These are phyloP conservation scores for Paedocypris sp. DNA, from an alignment of 2,113 vertebrate species.

Conservation along the genomic window DNA sequence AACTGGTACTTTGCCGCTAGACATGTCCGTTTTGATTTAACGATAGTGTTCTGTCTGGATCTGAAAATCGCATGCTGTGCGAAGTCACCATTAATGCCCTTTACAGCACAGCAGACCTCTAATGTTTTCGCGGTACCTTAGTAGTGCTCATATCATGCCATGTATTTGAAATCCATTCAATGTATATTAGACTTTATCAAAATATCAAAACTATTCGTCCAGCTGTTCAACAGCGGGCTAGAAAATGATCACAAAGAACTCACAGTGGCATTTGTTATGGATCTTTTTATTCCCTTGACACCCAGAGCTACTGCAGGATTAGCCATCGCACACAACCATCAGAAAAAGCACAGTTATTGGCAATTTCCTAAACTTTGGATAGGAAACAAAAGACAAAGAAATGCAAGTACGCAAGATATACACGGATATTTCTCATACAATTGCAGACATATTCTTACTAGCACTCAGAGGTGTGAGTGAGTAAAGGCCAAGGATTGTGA, in stretches of 20 bases:
- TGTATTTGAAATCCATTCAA: no score
- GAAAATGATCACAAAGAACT: conserved; percentile 38
- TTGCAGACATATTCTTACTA: conserved; percentile 87
- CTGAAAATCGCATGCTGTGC: conserved; percentile 19
- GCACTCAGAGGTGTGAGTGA: conserved; percentile 65
- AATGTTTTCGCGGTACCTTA: no score
- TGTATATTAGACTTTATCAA: no score
- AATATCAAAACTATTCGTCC: no score
- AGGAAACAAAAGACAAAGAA: conserved; percentile 68
- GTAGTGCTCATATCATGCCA: no score
- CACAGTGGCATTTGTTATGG: conserved; percentile 89
- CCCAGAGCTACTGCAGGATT: conserved; percentile 70
- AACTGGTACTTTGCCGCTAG: conserved; percentile 9
- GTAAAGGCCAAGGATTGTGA: conserved; percentile 15
- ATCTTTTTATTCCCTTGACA: conserved; percentile 77
- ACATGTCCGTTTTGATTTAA: conserved; percentile 25
- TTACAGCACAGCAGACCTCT: not conserved
- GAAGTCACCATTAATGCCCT: conserved; percentile 21
- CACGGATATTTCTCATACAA: conserved; percentile 72
- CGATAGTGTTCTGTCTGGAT: not conserved
- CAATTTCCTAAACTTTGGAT: conserved; percentile 92
- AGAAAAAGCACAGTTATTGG: conserved; percentile 95
- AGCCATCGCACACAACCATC: conserved; percentile 97
- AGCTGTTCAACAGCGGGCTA: no score
- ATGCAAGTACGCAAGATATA: conserved; percentile 91